Base-by-base conservation (phyloP, 2,888 invertebrate species). In the Apotomis capreana region DNA sequence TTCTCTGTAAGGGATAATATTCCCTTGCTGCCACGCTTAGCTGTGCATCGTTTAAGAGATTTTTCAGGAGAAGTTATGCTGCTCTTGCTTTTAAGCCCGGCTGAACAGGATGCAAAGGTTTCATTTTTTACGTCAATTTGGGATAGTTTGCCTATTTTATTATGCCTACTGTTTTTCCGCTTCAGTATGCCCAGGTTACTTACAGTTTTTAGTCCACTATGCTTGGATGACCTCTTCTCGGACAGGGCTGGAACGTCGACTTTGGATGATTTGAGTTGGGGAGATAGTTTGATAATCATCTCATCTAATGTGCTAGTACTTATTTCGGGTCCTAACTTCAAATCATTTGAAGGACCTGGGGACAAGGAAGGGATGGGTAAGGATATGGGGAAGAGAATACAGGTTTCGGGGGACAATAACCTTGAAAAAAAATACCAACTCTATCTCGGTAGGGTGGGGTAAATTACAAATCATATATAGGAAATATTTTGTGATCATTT, bases 361-460 rank as follows among this genome's bases (percentile, higher is more conserved):
- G 51, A 73, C 69, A 73, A 73, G 61, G 64, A 57, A 63, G 26
- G 73, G 61, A 9, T 37, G 15, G 65, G 69, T 69, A 8, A 73
- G 73, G 73, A 63, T 51, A 49, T 12, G 9, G 51, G 54, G 40
- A 60, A 36, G 26, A 37, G 44, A n/a, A 9, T 0, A 46, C 46
- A 58, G 57, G 37, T n/a, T 6, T n/a, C 5, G 36, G 6, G 15
- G 8, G 44, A 44, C 44, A 44, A 10, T 8, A 8, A 8, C 5
- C 9, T 46, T 3, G 5, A 46, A 46, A 46, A 46, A 46, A 46
- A 3, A 46, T 46, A 9, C 4, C 0, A 9, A 8, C 8, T 8
- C 8, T 46, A 46, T 8, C 46, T 15, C 15, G 15, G 15, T 15
- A 15, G 15, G 15, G 15, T 15, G 15, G 0, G 15, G 15, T 15